A percentile compares a stretch with the other conserved stretches of the same genome.
These are phyloP conservation scores for Lipotes vexillifer DNA, from an alignment of 2,113 vertebrate species.

Conservation along the genomic window DNA sequence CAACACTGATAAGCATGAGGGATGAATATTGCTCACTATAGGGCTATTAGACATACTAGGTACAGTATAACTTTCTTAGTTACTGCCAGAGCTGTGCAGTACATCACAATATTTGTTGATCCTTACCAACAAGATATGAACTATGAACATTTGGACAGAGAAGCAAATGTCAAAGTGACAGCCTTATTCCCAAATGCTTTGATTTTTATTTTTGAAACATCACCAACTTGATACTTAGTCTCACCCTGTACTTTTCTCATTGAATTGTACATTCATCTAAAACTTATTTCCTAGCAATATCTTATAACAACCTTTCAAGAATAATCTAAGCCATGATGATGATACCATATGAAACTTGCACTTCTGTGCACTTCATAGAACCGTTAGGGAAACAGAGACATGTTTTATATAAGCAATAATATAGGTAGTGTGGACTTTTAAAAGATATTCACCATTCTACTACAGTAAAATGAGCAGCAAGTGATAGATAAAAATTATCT, in stretches of 20 bases:
- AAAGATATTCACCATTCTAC: constrained; percentile 11
- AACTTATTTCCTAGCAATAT: constrained; percentile 77
- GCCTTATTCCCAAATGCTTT: constrained; percentile 32
- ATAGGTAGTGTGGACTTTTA: constrained; percentile 11
- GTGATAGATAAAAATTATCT: constrained; percentile 5
- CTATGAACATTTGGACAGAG: background rate
- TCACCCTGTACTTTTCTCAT: constrained; percentile 26
- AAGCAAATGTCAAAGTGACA: background rate
- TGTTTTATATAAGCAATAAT: constrained; percentile 69
- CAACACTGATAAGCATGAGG: constrained; percentile 32
- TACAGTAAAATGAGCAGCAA: constrained; percentile 54
- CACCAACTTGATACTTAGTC: constrained; percentile 32
- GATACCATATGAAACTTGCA: background rate
- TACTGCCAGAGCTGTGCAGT: background rate
- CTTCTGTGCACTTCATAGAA: background rate
- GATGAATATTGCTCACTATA: constrained; percentile 51
- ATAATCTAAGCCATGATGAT: constrained; percentile 76
- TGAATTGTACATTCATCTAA: constrained; percentile 32
- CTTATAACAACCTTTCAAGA: constrained; percentile 67
- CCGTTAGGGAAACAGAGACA: constrained; percentile 47
- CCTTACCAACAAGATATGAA: background rate
- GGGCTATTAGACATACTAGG: constrained; percentile 18
- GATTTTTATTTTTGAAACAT: background rate
- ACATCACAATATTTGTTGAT: background rate
- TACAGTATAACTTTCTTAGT: background rate